Evolutionary conservation across 2,797 vertebrate species (phyloP).

Genomic region (Paguma larvata): DNA sequence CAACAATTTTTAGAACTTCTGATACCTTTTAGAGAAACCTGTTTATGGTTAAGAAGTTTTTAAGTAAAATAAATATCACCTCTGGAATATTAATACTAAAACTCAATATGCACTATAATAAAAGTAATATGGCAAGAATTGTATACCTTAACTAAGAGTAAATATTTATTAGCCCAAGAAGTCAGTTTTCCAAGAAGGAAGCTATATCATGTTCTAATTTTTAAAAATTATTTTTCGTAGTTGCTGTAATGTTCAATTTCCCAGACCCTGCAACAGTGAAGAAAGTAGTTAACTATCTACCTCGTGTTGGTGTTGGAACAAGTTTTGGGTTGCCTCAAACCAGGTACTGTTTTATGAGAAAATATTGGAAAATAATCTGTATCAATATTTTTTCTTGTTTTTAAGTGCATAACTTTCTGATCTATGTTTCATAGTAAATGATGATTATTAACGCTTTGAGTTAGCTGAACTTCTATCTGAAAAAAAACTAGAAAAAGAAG

Average conservation of each 20-base stretch:
- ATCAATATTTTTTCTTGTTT: constrained; percentile 48
- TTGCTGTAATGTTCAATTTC: constrained; percentile 98
- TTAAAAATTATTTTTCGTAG: constrained; percentile 86
- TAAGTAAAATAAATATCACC: constrained; percentile 13
- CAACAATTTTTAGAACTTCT: constrained; percentile 57
- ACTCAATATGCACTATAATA: not conserved
- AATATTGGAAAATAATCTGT: constrained; percentile 46
- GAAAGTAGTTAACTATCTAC: constrained; percentile 97
- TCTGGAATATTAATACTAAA: not conserved
- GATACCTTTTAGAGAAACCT: constrained; percentile 23
- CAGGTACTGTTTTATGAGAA: constrained; percentile 90
- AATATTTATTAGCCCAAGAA: constrained; percentile 67
- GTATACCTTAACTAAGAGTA: constrained; percentile 44
- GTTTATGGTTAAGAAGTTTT: constrained; percentile 25
- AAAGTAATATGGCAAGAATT: constrained; percentile 45
- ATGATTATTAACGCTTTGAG: constrained; percentile 20
- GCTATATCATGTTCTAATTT: constrained; percentile 66
- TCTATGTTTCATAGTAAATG: constrained; percentile 36
- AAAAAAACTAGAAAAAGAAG: not conserved
- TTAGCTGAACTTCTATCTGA: not conserved
- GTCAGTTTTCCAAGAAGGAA: constrained; percentile 60
- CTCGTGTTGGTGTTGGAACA: constrained; percentile 97
- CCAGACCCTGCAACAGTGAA: constrained; percentile 96
- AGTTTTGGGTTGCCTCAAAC: constrained; percentile 98
- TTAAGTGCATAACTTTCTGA: constrained; percentile 54